Evolutionary conservation across 2,113 vertebrate genomes (phyloP).

Genomic region (Crypturellus undulatus): DNA sequence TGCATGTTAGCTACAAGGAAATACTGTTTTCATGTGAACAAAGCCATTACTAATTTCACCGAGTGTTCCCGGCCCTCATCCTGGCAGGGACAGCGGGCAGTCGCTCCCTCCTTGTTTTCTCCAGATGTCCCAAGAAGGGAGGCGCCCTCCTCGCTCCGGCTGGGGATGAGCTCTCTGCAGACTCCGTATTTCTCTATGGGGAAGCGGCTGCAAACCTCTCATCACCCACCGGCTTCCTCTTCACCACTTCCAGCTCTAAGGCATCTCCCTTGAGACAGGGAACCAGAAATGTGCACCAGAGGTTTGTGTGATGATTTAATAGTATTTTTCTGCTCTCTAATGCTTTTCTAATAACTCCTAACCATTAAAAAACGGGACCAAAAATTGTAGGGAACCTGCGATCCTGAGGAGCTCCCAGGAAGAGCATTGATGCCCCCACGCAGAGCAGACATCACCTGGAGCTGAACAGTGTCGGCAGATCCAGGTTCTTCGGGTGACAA

Average conservation of each 20-base stretch:
- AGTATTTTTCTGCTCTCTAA: fast-evolving
- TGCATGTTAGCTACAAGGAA: neutral
- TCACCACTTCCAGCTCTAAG: neutral
- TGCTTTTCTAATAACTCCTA: neutral
- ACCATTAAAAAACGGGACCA: neutral
- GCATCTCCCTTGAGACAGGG: neutral
- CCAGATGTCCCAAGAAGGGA: fast-evolving
- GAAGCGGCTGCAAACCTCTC: fast-evolving
- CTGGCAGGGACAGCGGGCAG: neutral
- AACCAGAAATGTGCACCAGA: neutral
- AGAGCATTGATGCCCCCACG: neutral
- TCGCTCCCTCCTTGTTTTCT: neutral
- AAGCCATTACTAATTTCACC: neutral
- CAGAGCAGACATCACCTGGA: fast-evolving
- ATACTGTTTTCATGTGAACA: neutral
- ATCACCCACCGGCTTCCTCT: neutral
- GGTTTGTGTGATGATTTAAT: neutral
- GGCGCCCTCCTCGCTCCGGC: neutral
- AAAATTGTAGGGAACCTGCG: neutral
- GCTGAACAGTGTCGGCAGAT: fast-evolving
- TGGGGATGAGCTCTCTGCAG: neutral
- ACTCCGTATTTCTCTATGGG: fast-evolving
- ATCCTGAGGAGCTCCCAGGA: fast-evolving
- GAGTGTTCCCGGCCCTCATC: fast-evolving
- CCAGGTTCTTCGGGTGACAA: neutral